phyloP scores from a whole-genome alignment of 2,113 vertebrate genomes.

The Grantiella picta region DNA sequence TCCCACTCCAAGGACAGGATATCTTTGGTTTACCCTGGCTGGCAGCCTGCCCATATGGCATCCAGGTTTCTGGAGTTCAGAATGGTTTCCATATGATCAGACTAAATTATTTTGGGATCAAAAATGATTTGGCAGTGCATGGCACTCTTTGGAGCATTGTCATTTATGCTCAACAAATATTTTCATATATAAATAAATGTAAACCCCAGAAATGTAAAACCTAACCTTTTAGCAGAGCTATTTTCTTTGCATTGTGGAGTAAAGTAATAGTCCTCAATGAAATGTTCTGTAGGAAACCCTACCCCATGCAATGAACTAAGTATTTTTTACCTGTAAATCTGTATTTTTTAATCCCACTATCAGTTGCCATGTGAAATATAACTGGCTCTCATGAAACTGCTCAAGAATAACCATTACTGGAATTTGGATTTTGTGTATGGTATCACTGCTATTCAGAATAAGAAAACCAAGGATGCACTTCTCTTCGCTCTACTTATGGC shows the following conservation, averaged over 20 bases:
- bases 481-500: not conserved
- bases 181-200: not conserved
- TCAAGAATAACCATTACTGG: not conserved
- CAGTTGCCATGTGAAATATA: not conserved
- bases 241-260: not conserved
- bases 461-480: not conserved
- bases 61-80: conserved; percentile 27
- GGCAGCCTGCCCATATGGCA: not conserved
- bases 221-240: not conserved
- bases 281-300: not conserved
- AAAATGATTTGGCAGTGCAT: not conserved
- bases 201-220: not conserved
- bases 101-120: not conserved
- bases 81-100: conserved; percentile 16
- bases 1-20: conserved; percentile 40
- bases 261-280: not conserved
- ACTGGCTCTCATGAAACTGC: not conserved
- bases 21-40: conserved; percentile 22
- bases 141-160: not conserved
- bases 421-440: not conserved
- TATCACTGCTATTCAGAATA: not conserved
- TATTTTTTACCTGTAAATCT: not conserved
- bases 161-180: not conserved
- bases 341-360: not conserved
- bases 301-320: not conserved